Evolutionary conservation across 2,797 vertebrate genomes (phyloP).

Genomic region (Chiroxiphia lanceolata): DNA sequence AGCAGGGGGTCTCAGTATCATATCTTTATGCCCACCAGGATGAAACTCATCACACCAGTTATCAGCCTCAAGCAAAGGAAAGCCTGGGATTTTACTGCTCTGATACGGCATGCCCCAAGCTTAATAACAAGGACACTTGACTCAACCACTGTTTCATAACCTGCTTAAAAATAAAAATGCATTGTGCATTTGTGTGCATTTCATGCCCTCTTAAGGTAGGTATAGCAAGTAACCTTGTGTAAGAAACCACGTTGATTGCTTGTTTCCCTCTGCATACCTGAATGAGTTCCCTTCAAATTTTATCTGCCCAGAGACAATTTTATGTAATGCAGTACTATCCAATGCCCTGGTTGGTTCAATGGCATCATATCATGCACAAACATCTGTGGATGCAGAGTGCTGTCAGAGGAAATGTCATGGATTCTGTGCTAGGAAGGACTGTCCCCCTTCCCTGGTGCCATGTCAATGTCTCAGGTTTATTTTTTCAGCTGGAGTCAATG

Average conservation of each 20-base stretch:
- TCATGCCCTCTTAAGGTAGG: slow-evolving; percentile 70
- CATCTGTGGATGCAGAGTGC: not conserved
- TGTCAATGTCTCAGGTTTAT: not conserved
- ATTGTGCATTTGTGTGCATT: slow-evolving; percentile 56
- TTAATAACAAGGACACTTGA: not conserved
- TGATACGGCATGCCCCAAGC: not conserved
- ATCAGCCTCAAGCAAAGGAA: not conserved
- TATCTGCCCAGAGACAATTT: not conserved
- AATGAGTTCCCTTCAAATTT: not conserved
- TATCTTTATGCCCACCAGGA: not conserved
- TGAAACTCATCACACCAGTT: not conserved
- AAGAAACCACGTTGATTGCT: not conserved
- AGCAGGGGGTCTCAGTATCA: not conserved
- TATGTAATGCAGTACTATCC: not conserved
- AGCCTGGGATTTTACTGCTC: not conserved
- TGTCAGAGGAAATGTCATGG: not conserved
- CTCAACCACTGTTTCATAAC: not conserved
- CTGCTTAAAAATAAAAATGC: slow-evolving; percentile 8
- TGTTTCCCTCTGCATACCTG: not conserved
- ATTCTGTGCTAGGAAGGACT: not conserved
- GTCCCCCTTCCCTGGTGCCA: not conserved
- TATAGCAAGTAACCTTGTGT: slow-evolving; percentile 57
- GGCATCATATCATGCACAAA: not conserved
- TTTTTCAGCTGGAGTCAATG: not conserved
- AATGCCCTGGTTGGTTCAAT: not conserved